Evolutionary conservation across 2,797 vertebrate species (phyloP).

Genomic region (Leptoclinus maculatus): DNA sequence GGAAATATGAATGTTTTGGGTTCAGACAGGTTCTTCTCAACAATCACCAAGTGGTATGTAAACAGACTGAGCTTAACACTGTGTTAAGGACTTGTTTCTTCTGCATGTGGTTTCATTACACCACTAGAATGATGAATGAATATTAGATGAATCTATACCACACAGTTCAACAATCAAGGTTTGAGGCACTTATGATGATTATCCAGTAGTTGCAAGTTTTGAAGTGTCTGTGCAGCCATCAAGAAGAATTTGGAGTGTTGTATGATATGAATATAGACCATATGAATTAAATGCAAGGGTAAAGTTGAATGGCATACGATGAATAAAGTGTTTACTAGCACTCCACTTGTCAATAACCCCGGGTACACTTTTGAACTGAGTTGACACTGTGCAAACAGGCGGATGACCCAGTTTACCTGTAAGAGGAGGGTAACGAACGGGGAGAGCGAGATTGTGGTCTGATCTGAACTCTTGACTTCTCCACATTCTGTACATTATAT

Average conservation of each 20-base stretch:
- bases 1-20: constrained; percentile 64
- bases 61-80: constrained; percentile 43
- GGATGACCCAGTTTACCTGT: constrained; percentile 25
- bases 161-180: constrained; percentile 42
- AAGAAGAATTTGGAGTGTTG: constrained; percentile 42
- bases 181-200: constrained; percentile 65
- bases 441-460: constrained; percentile 19
- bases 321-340: constrained; percentile 54
- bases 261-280: constrained; percentile 21
- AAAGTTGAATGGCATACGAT: constrained; percentile 17
- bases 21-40: constrained; percentile 39
- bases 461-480: constrained; percentile 29
- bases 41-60: constrained; percentile 26
- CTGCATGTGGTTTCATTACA: constrained; percentile 49
- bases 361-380: constrained; percentile 25
- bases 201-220: constrained; percentile 52
- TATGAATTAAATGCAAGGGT: constrained; percentile 27
- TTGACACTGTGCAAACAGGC: constrained; percentile 42
- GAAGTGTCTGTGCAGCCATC: constrained; percentile 54
- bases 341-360: constrained; percentile 42
- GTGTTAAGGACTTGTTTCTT: constrained; percentile 26
- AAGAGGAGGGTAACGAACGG: constrained; percentile 20
- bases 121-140: constrained; percentile 26
- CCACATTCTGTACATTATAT: constrained; percentile 62
- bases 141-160: constrained; percentile 20